Percentiles rank a stretch among this genome's conserved stretches.
phyloP scores from a whole-genome alignment of 2,113 vertebrate species.

The Pseudorectes ferrugineus region DNA sequence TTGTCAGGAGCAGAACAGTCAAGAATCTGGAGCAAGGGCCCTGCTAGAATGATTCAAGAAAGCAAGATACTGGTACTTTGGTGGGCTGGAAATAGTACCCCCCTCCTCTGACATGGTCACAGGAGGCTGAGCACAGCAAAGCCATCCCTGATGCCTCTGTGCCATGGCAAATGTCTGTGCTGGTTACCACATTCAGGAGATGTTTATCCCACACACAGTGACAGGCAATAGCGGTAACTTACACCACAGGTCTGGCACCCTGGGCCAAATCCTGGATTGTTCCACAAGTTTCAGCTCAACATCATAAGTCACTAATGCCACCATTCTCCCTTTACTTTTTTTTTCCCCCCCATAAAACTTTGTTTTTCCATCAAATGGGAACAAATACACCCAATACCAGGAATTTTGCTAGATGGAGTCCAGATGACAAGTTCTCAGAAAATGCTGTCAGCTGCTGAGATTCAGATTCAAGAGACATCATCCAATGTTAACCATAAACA shows the following conservation, averaged over 20 bases:
- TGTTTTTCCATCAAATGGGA: slow-evolving; percentile 18
- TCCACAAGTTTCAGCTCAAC: not conserved
- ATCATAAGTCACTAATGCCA: not conserved
- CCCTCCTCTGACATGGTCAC: accelerated
- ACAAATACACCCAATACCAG: slow-evolving; percentile 28
- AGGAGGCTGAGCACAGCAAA: not conserved
- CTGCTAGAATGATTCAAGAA: not conserved
- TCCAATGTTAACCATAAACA: slow-evolving; percentile 57
- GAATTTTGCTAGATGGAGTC: slow-evolving; percentile 56
- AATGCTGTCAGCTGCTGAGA: not conserved
- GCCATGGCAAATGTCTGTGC: not conserved
- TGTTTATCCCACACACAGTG: not conserved
- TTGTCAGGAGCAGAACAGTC: not conserved
- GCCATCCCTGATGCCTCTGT: accelerated
- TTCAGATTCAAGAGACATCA: not conserved
- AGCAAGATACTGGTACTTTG: not conserved
- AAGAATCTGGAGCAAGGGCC: not conserved
- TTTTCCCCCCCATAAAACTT: not conserved
- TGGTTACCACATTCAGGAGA: accelerated
- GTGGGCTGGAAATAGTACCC: not conserved
- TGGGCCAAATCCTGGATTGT: not conserved
- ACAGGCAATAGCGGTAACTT: not conserved
- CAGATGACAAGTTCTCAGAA: slow-evolving; percentile 60
- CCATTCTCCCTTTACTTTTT: not conserved
- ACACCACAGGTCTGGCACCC: not conserved